phyloP scores from a whole-genome alignment of 2,797 vertebrate genomes.

The Crypturellus tataupa region DNA sequence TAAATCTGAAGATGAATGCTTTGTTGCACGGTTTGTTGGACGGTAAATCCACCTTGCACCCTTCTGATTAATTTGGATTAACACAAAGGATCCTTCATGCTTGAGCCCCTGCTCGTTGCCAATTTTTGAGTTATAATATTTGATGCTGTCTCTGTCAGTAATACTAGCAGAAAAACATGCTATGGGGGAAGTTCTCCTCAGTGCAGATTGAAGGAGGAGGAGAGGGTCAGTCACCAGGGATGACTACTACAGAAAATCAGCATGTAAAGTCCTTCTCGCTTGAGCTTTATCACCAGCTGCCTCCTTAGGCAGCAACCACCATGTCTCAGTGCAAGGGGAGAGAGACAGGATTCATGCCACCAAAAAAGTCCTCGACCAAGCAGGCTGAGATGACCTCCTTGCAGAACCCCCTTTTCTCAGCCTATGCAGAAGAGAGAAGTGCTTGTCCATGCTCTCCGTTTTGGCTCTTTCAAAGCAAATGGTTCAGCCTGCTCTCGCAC shows the following conservation, averaged over 20 bases:
- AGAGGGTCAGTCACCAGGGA: background rate
- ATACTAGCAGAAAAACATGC: background rate
- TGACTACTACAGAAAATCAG: background rate
- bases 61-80: constrained; percentile 57
- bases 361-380: background rate
- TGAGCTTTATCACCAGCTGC: background rate
- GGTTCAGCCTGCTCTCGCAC: background rate
- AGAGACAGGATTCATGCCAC: background rate
- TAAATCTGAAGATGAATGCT: constrained; percentile 35
- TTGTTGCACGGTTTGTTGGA: constrained; percentile 45
- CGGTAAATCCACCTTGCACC: constrained; percentile 32
- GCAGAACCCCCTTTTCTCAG: background rate
- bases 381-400: background rate
- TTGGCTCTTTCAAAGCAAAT: background rate
- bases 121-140: background rate
- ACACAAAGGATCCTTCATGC: background rate
- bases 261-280: background rate
- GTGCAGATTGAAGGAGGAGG: background rate
- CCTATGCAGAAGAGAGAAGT: background rate
- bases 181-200: background rate
- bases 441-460: rapidly evolving
- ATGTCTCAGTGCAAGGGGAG: rapidly evolving
- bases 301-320: background rate
- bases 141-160: background rate
- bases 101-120: background rate